These are phyloP conservation scores for Oenanthe melanoleuca DNA, from an alignment of 2,113 vertebrate species.

Conservation along the genomic window DNA sequence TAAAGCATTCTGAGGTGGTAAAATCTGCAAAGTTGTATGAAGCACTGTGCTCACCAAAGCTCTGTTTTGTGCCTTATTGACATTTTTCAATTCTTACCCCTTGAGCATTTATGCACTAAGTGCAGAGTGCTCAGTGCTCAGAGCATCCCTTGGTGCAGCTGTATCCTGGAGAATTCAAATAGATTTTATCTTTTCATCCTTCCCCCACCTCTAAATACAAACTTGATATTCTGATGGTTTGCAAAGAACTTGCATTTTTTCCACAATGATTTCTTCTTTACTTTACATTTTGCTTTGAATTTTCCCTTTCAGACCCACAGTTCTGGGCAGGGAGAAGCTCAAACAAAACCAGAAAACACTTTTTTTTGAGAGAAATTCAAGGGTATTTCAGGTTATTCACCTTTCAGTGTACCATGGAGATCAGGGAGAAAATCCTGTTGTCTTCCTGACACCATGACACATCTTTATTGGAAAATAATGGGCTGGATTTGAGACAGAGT, in stretches of 20 bases:
- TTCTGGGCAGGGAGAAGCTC: background rate
- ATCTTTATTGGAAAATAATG: background rate
- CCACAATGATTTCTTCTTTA: background rate
- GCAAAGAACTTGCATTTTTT: background rate
- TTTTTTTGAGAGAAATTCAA: background rate
- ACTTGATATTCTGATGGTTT: background rate
- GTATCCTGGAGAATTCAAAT: background rate
- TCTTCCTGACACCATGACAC: background rate
- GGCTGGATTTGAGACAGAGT: background rate
- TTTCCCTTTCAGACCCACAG: background rate
- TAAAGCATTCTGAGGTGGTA: background rate
- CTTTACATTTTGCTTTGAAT: background rate
- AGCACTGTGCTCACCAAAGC: background rate
- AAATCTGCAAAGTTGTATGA: background rate
- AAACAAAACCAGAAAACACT: background rate
- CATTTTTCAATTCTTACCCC: background rate
- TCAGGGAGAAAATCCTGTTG: background rate
- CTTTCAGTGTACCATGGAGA: background rate
- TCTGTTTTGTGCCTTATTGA: background rate
- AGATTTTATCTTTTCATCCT: background rate
- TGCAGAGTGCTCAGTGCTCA: background rate
- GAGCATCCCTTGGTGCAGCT: background rate
- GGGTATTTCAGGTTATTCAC: background rate
- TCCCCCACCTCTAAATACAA: background rate
- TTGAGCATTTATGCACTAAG: background rate